Conservation (phyloP, 1,140 invertebrate species). For the Daktulosphaira vitifoliae region DNA sequence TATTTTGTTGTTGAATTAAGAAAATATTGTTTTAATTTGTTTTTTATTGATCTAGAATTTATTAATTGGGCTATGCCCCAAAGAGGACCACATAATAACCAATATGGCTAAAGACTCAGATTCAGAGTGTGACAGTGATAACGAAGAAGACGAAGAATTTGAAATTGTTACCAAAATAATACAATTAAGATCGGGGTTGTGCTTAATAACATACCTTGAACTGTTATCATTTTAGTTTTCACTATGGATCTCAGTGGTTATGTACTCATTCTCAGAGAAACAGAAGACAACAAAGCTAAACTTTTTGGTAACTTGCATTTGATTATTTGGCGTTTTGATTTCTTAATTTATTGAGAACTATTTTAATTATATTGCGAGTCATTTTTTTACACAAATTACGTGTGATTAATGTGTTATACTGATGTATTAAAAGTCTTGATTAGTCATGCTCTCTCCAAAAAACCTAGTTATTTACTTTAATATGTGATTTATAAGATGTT, state of each 20-base stretch:
- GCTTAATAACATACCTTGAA: not conserved
- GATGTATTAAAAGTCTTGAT: too few species aligned
- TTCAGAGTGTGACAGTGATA: slow-evolving; percentile 18
- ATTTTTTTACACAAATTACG: too few species aligned
- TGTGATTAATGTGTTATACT: too few species aligned
- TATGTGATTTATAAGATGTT: too few species aligned
- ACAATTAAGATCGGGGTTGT: not conserved
- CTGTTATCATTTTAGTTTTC: not conserved
- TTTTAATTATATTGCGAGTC: too few species aligned
- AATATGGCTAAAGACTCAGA: slow-evolving; percentile 23
- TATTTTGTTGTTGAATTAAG: too few species aligned
- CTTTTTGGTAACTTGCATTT: slow-evolving; percentile 68
- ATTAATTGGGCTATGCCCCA: slow-evolving; percentile 24
- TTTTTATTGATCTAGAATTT: slow-evolving; percentile 9
- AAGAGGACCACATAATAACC: slow-evolving; percentile 2
- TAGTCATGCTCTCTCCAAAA: too few species aligned
- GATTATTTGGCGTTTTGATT: too few species aligned
- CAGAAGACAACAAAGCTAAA: slow-evolving; percentile 87
- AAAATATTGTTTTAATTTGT: too few species aligned
- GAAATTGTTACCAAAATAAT: not conserved
- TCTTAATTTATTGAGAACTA: too few species aligned
- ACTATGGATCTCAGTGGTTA: slow-evolving; percentile 82
- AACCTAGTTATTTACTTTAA: too few species aligned
- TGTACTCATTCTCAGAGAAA: slow-evolving; percentile 90
- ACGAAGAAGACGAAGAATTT: slow-evolving; percentile 24